Base-by-base conservation (phyloP, 2,797 vertebrate genomes). In the Tiaroga cobitis region DNA sequence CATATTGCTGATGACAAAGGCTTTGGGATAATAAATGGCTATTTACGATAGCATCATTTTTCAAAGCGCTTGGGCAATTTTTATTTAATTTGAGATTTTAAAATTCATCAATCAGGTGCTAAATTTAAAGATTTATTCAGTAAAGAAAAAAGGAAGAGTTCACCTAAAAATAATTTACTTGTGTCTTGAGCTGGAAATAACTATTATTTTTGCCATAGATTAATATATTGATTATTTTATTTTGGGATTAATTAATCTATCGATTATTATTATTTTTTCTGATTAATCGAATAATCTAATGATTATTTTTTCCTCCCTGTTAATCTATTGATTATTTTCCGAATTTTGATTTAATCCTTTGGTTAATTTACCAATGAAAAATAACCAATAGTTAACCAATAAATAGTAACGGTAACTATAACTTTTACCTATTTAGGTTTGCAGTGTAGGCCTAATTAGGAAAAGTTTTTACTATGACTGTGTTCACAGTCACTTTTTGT, bases 1-100 rank as follows among this genome's bases (percentile, higher is more conserved):
- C 89, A 84, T 92, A 90, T 88, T 90, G 87, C 77, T 88, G 91
- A 93, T 91, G 92, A 93, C 89, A 89, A 90, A 93, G 82, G 83
- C 85, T 90, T 93, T 92, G 88, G 88, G 87, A 72, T 93, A 91
- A 93, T 92, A 93, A 92, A 92, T 92, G 86, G 85, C 88, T 90
- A 89, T 93, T 95, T 91, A 87, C 78, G 82, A 90, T 90, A 86
- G 89, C 91, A 92, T 75, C 11, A 37, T 89, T 88, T 83, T 86
- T 37, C 70, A 86, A 84, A 91, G 73, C 7, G 34, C 61, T 77
- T 15, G 79, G 26, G 37, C 43, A 56, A 82, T 82, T 49, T 16
- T 49, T 5, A 49, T 89, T 90, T 86, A 85, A 90, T 91, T 92
- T 89, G 46, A 91, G 86, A 90, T 91, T 88, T 88, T 80, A 87